These are phyloP conservation scores for Clivina fossor DNA, from an alignment of 2,888 invertebrate species.

Conservation along the genomic window DNA sequence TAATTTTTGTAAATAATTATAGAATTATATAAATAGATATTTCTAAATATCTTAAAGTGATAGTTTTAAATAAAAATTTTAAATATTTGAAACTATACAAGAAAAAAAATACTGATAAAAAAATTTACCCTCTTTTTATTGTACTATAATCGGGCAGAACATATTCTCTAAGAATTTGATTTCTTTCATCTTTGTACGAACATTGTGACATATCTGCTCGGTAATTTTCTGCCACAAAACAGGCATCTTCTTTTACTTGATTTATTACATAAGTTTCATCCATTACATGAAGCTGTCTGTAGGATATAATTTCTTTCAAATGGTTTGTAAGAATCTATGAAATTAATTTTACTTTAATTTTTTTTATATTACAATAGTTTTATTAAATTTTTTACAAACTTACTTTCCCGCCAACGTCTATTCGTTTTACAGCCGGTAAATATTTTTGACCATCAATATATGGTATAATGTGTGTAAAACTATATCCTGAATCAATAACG, in stretches of 20 bases:
- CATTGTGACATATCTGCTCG: slow-evolving; percentile 75
- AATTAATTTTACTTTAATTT: slow-evolving; percentile 10
- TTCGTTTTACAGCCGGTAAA: slow-evolving; percentile 70
- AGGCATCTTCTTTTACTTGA: slow-evolving; percentile 96
- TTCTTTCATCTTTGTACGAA: slow-evolving; percentile 60
- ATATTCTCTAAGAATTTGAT: slow-evolving; percentile 83
- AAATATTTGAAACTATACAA: too few relatives aligned
- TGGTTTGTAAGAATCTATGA: slow-evolving; percentile 79
- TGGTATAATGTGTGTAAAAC: slow-evolving; percentile 92
- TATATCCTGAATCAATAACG: slow-evolving; percentile 93
- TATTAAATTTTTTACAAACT: too few relatives aligned
- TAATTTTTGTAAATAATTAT: too few relatives aligned
- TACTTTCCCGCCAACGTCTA: slow-evolving; percentile 96
- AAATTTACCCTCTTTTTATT: slow-evolving; percentile 73
- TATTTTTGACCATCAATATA: slow-evolving; percentile 71
- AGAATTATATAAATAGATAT: too few relatives aligned
- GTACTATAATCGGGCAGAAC: slow-evolving; percentile 95
- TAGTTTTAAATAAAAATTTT: too few relatives aligned
- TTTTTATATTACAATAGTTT: slow-evolving; percentile 1
- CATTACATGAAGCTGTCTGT: slow-evolving; percentile 95
- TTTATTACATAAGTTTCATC: slow-evolving; percentile 98
- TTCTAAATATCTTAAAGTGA: too few relatives aligned
- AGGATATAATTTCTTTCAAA: slow-evolving; percentile 95
- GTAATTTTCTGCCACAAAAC: slow-evolving; percentile 88
- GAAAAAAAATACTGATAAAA: too few relatives aligned